Evolutionary conservation across 2,888 invertebrate genomes (phyloP).

Genomic region (Rapana venosa): DNA sequence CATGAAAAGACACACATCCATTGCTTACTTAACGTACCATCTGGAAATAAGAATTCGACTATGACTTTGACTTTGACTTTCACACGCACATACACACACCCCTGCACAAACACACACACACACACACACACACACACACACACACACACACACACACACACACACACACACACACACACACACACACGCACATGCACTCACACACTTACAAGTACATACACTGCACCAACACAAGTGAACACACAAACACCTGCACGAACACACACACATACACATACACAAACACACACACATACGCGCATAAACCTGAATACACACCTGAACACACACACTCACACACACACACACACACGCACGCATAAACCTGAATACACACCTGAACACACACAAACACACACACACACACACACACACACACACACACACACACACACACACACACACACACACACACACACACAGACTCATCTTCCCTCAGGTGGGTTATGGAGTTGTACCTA

Average conservation of each 20-base stretch:
- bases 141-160: not conserved
- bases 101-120: not conserved
- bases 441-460: too few relatives aligned
- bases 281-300: not conserved
- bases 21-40: too few relatives aligned
- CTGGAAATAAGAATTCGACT: too few relatives aligned
- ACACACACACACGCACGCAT: not conserved
- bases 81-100: not conserved
- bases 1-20: too few relatives aligned
- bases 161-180: constrained; percentile 20
- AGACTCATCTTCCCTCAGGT: too few relatives aligned
- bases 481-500: too few relatives aligned
- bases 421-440: too few relatives aligned
- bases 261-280: not conserved
- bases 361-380: not conserved
- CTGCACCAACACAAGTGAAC: not conserved
- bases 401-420: not conserved
- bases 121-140: constrained; percentile 14
- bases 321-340: not conserved
- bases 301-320: not conserved
- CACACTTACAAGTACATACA: not conserved
- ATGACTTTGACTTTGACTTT: too few relatives aligned
- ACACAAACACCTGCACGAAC: not conserved
- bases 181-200: not conserved
- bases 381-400: not conserved